Evolutionary conservation across 2,888 invertebrate species (phyloP), one percentile per base, ranked within the genome.

Genomic region (Fragum fragum): DNA sequence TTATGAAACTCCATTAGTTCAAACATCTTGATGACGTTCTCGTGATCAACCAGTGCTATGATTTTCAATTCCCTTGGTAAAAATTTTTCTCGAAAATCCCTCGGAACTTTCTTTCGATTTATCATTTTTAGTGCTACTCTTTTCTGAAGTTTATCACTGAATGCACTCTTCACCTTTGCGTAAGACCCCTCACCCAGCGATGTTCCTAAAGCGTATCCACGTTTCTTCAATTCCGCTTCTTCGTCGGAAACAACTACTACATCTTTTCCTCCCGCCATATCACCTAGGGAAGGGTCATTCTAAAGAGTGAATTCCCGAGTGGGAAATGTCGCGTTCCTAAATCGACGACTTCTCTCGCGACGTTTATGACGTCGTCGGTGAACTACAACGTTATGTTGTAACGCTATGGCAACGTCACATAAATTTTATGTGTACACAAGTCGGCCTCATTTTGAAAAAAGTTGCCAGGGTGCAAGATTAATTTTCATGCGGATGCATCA

Each of bases 61-160:
- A 97, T 96, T 89, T 97, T 97, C 80, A 98, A 95, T 94, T 98
- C 98, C 76, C 98, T 96, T 0, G 97, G 97, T 79, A 98, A 95
- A 94, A 98, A 98, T 93, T 97, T 97, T 52, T 95, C 96, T 21
- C 97, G 96, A 90, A 97, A 97, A 93, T 97, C 97, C 88, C 96
- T 96, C 0, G 97, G 97, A 0, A 97, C 97, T 91, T 96, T 96
- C 82, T 89, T 92, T 29, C 86, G 85, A 93, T 97, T 97, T 75
- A 97, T 96, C 92, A 98, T 97, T 95, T 97, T 97, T 74, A 92
- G 78, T 0, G 90, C 92, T 14, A 92, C 91, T 9, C 91, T 76
- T 59, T 86, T 88, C 72, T 92, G 88, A 7, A 89, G 68, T 81
- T 88, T 88, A 81, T 90, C 83, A 72, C 89, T 88, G 79, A 88